Evolutionary conservation across 1,140 invertebrate genomes (phyloP).

Genomic region (Holcopasites calliopsidis): DNA sequence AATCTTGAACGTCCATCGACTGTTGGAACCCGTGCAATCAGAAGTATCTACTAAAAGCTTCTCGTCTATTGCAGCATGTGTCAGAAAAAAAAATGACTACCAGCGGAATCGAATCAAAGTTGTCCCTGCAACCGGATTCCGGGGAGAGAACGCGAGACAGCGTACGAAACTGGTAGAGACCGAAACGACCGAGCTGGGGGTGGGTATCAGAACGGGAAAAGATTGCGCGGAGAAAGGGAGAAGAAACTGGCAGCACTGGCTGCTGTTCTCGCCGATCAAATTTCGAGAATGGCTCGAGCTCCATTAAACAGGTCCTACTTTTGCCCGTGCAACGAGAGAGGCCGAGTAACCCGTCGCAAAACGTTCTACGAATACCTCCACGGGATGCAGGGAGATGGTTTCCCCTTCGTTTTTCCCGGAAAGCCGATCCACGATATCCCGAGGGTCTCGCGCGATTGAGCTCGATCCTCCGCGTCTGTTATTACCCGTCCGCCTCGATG

Average conservation of each 20-base stretch:
- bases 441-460: slow-evolving; percentile 54
- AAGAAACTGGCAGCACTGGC: slow-evolving; percentile 51
- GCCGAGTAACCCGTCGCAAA: slow-evolving; percentile 62
- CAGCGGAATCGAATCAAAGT: slow-evolving; percentile 75
- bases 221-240: slow-evolving; percentile 12
- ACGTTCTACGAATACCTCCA: slow-evolving; percentile 59
- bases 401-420: slow-evolving; percentile 37
- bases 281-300: slow-evolving; percentile 71
- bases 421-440: slow-evolving; percentile 53
- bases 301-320: slow-evolving; percentile 70
- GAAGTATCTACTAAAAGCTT: slow-evolving; percentile 9
- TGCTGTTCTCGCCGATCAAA: slow-evolving; percentile 73
- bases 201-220: slow-evolving; percentile 55
- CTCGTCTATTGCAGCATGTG: neutral
- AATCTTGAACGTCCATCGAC: slow-evolving; percentile 34
- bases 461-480: slow-evolving; percentile 44
- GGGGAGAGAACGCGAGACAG: slow-evolving; percentile 41
- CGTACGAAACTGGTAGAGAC: neutral
- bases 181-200: slow-evolving; percentile 41
- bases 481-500: slow-evolving; percentile 16
- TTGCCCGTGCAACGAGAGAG: slow-evolving; percentile 47
- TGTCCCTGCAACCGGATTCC: slow-evolving; percentile 68
- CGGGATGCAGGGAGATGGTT: slow-evolving; percentile 49
- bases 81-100: slow-evolving; percentile 53
- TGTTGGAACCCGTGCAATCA: slow-evolving; percentile 20